Base-by-base conservation (phyloP, 2,888 invertebrate genomes). In the Epiblema foenella region DNA sequence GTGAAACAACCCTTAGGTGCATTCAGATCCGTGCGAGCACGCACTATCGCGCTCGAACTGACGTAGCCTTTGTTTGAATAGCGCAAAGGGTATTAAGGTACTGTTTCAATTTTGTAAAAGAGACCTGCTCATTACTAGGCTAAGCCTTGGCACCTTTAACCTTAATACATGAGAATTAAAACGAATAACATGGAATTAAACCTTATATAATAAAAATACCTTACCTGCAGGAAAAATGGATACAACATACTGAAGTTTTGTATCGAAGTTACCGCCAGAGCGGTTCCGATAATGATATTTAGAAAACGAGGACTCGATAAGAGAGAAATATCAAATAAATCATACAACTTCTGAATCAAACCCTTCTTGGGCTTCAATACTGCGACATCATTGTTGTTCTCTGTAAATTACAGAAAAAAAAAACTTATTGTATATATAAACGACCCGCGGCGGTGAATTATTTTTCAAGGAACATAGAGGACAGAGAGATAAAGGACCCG, bases 201-300 rank as follows among this genome's bases (percentile, higher is more conserved):
- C 5, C 1, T 46, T 46, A 8, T 33, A 46, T 7, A 46, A n/a
- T 7, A 33, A 12, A 37, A 49, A 56, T 42, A 17, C 15, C 29
- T 54, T 87, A 94, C 94, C 89, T 95, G 94, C 46, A 96, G 88
- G 81, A 95, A 96, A 78, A 95, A 94, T 8, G 96, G 96, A 77
- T 94, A 96, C 49, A 96, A 87, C 93, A 96, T 95, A 73, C 95
- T 95, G 80, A 96, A 96, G 80, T 95, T 95, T 69, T 96, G 94
- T 60, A 95, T 95, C 0, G 96, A 95, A 9, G 96, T 95, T 65
- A 96, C 96, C 8, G 95, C 95, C 29, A 96, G 81, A 0, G 95
- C 95, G 70, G 96, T 93, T 52, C 96, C 96, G 51, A 96, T 87
- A 65, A 95, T 94, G 37, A 96, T 95, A 80, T 95, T 96, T 74